These are phyloP conservation scores for Eupithecia centaureata DNA, from an alignment of 2,888 invertebrate genomes.

Conservation along the genomic window DNA sequence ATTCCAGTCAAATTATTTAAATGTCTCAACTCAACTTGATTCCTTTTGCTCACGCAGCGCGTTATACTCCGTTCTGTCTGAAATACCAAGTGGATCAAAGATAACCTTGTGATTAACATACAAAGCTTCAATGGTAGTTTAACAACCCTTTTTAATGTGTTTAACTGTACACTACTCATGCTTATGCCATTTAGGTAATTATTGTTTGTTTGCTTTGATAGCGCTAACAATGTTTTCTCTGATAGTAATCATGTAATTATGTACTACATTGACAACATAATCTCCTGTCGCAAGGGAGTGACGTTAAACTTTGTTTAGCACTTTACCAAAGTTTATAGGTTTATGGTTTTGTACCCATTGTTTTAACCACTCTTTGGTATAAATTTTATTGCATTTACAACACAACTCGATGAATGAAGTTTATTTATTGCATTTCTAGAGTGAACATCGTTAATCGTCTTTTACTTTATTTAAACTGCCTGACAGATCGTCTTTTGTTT, in stretches of 20 bases:
- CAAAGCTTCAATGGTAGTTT: background rate
- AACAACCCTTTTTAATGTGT: background rate
- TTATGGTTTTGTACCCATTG: background rate
- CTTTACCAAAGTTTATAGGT: background rate
- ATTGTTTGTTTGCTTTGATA: conserved; percentile 9
- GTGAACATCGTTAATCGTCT: background rate
- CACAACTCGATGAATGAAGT: too few relatives aligned
- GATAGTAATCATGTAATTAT: conserved; percentile 13
- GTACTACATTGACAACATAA: conserved; percentile 14
- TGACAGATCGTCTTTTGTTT: background rate
- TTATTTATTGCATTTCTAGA: background rate
- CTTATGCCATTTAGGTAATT: conserved; percentile 6
- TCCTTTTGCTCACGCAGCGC: too few relatives aligned
- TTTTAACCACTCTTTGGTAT: background rate
- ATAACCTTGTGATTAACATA: conserved; percentile 1
- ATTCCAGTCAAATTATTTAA: background rate
- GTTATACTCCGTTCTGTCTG: background rate
- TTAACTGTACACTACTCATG: background rate
- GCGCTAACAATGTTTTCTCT: conserved; percentile 1
- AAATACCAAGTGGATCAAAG: background rate
- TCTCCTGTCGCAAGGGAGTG: conserved; percentile 7
- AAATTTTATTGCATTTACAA: background rate
- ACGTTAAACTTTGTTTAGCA: conserved; percentile 12
- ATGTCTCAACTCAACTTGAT: background rate
- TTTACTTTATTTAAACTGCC: background rate